These are phyloP conservation scores for Eolophus roseicapilla DNA, from an alignment of 2,113 vertebrate genomes.

Conservation along the genomic window DNA sequence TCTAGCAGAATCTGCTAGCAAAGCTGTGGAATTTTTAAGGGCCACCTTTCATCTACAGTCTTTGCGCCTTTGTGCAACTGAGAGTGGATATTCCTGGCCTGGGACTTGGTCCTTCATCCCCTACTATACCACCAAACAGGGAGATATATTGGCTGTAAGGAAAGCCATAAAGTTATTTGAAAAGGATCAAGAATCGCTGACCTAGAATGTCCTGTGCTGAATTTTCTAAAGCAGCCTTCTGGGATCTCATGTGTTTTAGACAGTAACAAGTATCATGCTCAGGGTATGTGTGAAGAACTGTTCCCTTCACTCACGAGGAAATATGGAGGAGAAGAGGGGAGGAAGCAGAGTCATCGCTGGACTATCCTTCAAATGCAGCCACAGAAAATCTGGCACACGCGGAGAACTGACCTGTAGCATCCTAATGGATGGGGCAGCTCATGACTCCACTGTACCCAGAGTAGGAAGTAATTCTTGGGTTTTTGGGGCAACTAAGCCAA, in stretches of 20 bases:
- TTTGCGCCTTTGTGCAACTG: not conserved
- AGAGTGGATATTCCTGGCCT: not conserved
- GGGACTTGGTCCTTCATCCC: not conserved
- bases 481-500: not conserved
- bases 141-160: not conserved
- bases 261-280: not conserved
- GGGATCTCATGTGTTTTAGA: not conserved
- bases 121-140: not conserved
- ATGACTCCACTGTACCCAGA: not conserved
- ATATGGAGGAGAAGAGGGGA: not conserved
- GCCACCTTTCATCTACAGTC: fast-evolving
- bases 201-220: not conserved
- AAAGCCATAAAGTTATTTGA: not conserved
- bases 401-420: not conserved
- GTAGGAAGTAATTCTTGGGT: not conserved
- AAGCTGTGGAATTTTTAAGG: not conserved
- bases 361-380: not conserved
- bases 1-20: not conserved
- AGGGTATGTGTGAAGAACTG: not conserved
- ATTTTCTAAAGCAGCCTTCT: not conserved
- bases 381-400: not conserved
- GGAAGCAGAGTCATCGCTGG: not conserved
- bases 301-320: not conserved
- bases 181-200: not conserved
- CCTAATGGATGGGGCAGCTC: not conserved